A percentile compares a stretch with the other conserved stretches of the same genome.
phyloP scores from a whole-genome alignment of 2,888 invertebrate genomes.

The Cerastis rubricosa region DNA sequence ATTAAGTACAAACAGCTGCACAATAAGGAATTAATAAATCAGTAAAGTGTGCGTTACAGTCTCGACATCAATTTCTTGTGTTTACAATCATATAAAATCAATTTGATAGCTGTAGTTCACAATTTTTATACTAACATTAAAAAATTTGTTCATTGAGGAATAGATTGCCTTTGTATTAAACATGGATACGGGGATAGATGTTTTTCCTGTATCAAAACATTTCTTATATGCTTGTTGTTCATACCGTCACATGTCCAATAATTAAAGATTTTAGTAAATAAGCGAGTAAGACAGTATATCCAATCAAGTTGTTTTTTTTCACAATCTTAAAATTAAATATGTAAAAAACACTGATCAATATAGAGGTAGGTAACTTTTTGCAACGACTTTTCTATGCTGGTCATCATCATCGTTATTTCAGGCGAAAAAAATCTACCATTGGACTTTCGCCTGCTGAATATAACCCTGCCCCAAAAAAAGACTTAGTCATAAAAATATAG shows the following conservation, averaged over 20 bases:
- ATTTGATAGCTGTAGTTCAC: not conserved
- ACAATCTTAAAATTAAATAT: not conserved
- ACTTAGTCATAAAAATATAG: too few species aligned
- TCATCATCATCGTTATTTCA: not conserved
- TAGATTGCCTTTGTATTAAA: not conserved
- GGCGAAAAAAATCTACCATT: not conserved
- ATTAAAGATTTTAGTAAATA: not conserved
- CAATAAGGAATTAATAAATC: conserved; percentile 7
- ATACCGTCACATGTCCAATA: not conserved
- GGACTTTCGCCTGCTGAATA: not conserved
- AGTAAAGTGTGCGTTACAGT: conserved; percentile 3
- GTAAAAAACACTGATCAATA: not conserved
- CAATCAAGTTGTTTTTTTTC: not conserved
- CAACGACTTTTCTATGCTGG: not conserved
- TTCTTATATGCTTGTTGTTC: not conserved
- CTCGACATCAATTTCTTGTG: not conserved
- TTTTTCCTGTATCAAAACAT: not conserved
- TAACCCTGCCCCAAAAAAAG: not conserved
- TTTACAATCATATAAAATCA: conserved; percentile 19
- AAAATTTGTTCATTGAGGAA: not conserved
- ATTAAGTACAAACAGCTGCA: conserved; percentile 3
- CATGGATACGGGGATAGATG: not conserved
- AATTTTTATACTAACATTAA: not conserved
- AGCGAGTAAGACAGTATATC: not conserved
- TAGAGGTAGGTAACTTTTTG: not conserved